Evolutionary conservation across 2,797 vertebrate species (phyloP).

Genomic region (Onychomys torridus): DNA sequence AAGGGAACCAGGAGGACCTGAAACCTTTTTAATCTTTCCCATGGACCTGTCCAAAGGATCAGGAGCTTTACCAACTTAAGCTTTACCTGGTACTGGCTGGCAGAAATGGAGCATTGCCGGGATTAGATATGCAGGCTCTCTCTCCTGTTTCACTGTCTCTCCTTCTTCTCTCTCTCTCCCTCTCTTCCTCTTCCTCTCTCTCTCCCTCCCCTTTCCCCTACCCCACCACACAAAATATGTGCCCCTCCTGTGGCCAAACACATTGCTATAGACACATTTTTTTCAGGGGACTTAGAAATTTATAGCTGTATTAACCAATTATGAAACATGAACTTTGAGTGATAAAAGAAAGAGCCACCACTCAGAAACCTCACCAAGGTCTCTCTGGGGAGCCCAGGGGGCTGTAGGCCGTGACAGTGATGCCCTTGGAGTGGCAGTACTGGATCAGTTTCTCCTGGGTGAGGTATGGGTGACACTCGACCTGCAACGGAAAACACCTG

Average conservation of each 20-base stretch:
- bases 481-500: conserved; percentile 79
- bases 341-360: background rate
- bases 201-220: background rate
- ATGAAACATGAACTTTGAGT: background rate
- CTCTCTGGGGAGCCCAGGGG: conserved; percentile 87
- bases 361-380: conserved; percentile 1
- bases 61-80: background rate
- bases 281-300: background rate
- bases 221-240: background rate
- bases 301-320: background rate
- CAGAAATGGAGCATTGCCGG: background rate
- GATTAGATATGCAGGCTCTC: background rate
- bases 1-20: background rate
- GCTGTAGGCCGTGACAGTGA: conserved; percentile 91
- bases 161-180: too few relatives aligned
- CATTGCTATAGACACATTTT: background rate
- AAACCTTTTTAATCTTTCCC: background rate
- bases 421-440: conserved; percentile 92
- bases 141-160: too few relatives aligned
- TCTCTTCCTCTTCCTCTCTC: too few relatives aligned
- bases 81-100: background rate
- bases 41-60: background rate
- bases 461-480: conserved; percentile 93
- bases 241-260: background rate
- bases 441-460: conserved; percentile 92